Conservation (phyloP, 1,140 invertebrate species). For the Drosophila pandora region DNA sequence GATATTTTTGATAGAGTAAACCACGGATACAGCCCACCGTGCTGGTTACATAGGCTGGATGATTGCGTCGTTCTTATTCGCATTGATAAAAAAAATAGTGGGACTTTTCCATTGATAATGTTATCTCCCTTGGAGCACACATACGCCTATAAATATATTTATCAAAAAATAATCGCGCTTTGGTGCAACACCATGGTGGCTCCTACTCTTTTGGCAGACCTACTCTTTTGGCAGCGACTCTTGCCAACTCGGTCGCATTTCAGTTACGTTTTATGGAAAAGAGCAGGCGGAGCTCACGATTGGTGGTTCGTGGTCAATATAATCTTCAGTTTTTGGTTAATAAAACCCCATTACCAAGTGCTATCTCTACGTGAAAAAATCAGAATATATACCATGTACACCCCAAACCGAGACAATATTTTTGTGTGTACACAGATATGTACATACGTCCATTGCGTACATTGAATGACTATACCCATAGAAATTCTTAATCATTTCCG, state of each 20-base stretch:
- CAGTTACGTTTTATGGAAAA: constrained; percentile 22
- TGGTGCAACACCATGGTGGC: neutral
- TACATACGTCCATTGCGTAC: constrained; percentile 8
- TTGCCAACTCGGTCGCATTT: neutral
- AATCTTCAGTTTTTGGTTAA: neutral
- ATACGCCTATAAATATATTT: constrained; percentile 1
- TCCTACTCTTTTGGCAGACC: too few species aligned
- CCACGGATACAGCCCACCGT: neutral
- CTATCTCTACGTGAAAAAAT: constrained; percentile 39
- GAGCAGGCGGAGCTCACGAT: constrained; percentile 38
- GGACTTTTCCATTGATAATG: constrained; percentile 67
- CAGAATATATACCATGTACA: neutral
- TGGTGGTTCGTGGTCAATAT: constrained; percentile 38
- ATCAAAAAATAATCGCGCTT: neutral
- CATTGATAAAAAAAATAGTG: constrained; percentile 57
- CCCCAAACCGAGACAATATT: neutral
- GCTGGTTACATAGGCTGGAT: constrained; percentile 43
- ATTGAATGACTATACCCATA: constrained; percentile 21
- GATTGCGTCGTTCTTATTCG: constrained; percentile 47
- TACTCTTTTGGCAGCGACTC: neutral
- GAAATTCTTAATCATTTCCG: constrained; percentile 64
- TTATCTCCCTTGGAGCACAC: constrained; percentile 47
- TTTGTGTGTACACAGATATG: neutral
- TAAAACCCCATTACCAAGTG: neutral
- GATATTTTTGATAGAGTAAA: neutral